A percentile compares a stretch with the other conserved stretches of the same genome.
Evolutionary conservation across 2,888 invertebrate species (phyloP).

Genomic region (Eupelmus urozonus): DNA sequence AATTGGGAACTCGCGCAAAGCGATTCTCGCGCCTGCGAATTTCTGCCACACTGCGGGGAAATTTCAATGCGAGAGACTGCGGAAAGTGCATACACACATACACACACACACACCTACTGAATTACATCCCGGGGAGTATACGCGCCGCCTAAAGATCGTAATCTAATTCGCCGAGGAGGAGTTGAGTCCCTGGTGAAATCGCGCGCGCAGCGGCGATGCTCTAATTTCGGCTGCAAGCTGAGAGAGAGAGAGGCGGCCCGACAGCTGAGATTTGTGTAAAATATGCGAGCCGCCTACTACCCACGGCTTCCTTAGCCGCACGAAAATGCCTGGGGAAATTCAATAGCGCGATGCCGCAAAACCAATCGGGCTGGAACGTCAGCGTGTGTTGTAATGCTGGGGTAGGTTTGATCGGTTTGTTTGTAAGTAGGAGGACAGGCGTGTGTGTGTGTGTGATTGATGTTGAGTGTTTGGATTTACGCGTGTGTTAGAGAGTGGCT

Average conservation of each 20-base stretch:
- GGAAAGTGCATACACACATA: neutral
- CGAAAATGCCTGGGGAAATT: slow-evolving; percentile 30
- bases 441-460: too few species aligned
- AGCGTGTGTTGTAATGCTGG: too few species aligned
- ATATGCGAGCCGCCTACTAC: neutral
- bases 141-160: slow-evolving; percentile 30
- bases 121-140: too few species aligned
- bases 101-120: neutral
- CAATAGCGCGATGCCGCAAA: slow-evolving; percentile 29
- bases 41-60: neutral
- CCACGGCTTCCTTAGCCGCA: too few species aligned
- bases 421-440: too few species aligned
- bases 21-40: slow-evolving; percentile 23
- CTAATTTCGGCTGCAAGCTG: slow-evolving; percentile 37
- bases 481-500: too few species aligned
- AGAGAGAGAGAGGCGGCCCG: neutral
- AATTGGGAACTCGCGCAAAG: slow-evolving; percentile 19
- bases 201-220: slow-evolving; percentile 14
- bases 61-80: slow-evolving; percentile 29
- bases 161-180: slow-evolving; percentile 23
- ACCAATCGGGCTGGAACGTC: too few species aligned
- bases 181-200: slow-evolving; percentile 5
- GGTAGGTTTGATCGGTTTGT: too few species aligned
- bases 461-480: too few species aligned
- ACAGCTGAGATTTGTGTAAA: slow-evolving; percentile 29